These are phyloP conservation scores for Dasypolia templi DNA, from an alignment of 2,888 invertebrate species.

Conservation along the genomic window DNA sequence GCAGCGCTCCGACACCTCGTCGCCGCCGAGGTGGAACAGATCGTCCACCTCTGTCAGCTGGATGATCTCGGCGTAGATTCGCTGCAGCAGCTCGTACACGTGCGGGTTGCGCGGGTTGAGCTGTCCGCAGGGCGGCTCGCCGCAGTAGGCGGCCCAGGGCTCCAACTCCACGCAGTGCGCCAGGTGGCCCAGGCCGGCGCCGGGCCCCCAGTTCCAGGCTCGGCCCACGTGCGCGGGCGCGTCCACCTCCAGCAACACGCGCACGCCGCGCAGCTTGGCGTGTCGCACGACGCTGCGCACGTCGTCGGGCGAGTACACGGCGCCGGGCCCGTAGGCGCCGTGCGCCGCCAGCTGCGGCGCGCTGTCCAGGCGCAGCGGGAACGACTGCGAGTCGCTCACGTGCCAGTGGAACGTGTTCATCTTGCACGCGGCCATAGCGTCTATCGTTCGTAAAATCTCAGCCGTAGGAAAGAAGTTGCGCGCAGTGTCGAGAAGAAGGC, in stretches of 20 bases:
- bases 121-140: constrained; percentile 97
- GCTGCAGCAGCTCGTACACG: constrained; percentile 93
- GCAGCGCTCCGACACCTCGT: constrained; percentile 95
- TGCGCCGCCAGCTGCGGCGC: constrained; percentile 95
- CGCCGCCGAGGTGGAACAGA: constrained; percentile 95
- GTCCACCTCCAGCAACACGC: constrained; percentile 97
- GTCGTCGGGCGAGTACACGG: constrained; percentile 93
- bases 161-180: constrained; percentile 95
- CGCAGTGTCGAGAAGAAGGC: constrained; percentile 97
- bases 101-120: constrained; percentile 95
- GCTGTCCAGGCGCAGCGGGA: constrained; percentile 94
- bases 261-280: constrained; percentile 95
- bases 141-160: constrained; percentile 95
- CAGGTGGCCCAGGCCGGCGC: constrained; percentile 94
- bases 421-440: constrained; percentile 97
- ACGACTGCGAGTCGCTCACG: constrained; percentile 97
- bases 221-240: constrained; percentile 97
- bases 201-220: constrained; percentile 96
- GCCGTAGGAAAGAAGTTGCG: constrained; percentile 96
- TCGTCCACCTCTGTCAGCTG: constrained; percentile 94
- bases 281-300: constrained; percentile 93
- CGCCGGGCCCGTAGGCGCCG: constrained; percentile 96
- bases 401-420: constrained; percentile 98
- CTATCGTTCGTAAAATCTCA: constrained; percentile 93
- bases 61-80: constrained; percentile 94